Conservation (phyloP, 2,113 vertebrate species). For the Connochaetes taurinus region DNA sequence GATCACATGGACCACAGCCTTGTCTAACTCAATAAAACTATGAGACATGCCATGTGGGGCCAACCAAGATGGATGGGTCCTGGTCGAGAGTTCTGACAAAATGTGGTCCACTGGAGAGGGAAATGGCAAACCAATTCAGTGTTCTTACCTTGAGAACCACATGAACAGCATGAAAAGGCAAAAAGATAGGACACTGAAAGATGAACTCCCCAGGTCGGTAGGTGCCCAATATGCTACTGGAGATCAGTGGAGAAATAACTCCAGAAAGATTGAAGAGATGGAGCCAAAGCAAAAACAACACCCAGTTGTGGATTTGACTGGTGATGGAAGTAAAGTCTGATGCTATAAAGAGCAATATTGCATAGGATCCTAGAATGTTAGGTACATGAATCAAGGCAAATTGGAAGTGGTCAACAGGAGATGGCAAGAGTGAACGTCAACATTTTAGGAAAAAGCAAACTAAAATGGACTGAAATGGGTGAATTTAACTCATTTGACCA, state of each 20-base stretch:
- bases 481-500: neutral
- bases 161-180: neutral
- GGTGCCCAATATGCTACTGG: neutral
- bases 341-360: neutral
- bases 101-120: neutral
- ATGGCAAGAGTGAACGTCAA: neutral
- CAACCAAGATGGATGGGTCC: neutral
- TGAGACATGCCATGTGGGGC: neutral
- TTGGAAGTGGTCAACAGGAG: neutral
- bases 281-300: neutral
- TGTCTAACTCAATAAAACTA: neutral
- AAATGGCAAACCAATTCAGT: neutral
- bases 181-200: neutral
- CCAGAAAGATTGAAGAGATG: neutral
- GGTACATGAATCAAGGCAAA: neutral
- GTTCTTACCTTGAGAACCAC: neutral
- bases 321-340: neutral
- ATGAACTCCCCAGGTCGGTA: rapidly evolving
- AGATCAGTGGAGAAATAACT: neutral
- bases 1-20: neutral
- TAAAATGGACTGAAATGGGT: neutral
- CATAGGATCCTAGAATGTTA: neutral
- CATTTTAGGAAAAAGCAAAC: neutral
- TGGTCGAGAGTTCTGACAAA: neutral
- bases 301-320: neutral